A percentile compares a stretch with the other conserved stretches of the same genome.
These are phyloP conservation scores for Eubucco bourcierii DNA, from an alignment of 2,113 vertebrate species.

Conservation along the genomic window DNA sequence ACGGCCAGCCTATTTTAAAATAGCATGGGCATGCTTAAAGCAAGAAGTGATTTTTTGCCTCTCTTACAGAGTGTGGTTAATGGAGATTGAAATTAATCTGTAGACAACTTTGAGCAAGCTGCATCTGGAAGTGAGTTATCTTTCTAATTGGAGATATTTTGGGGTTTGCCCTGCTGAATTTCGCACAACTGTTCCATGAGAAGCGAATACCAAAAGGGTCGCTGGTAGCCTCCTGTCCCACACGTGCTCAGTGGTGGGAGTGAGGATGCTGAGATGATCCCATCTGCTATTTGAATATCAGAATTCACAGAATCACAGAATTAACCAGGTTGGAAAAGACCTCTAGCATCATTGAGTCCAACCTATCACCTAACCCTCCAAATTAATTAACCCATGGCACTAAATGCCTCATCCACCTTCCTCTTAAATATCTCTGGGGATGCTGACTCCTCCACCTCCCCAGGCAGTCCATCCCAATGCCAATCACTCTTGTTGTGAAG, in stretches of 20 bases:
- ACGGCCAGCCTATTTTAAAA: constrained; percentile 66
- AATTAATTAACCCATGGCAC: too few relatives aligned
- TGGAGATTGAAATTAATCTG: constrained; percentile 60
- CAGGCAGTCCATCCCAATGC: too few relatives aligned
- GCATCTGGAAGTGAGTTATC: constrained; percentile 36
- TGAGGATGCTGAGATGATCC: neutral
- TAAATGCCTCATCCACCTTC: too few relatives aligned
- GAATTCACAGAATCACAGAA: too few relatives aligned
- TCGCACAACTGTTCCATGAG: fast-evolving
- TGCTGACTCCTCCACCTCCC: too few relatives aligned
- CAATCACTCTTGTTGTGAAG: too few relatives aligned
- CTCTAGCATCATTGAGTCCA: too few relatives aligned
- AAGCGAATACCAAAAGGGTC: neutral
- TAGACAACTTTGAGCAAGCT: constrained; percentile 53
- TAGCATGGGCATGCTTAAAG: constrained; percentile 69
- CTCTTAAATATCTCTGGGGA: too few relatives aligned
- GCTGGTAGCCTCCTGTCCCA: neutral
- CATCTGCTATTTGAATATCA: neutral
- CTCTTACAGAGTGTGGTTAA: constrained; percentile 48
- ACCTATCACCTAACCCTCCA: too few relatives aligned
- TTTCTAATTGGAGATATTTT: constrained; percentile 36
- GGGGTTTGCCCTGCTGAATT: constrained; percentile 14
- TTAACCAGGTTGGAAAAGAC: too few relatives aligned
- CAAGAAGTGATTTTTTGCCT: constrained; percentile 57
- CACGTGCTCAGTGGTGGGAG: fast-evolving